These are phyloP conservation scores for Python bivittatus DNA, from an alignment of 2,113 vertebrate species.

Conservation along the genomic window DNA sequence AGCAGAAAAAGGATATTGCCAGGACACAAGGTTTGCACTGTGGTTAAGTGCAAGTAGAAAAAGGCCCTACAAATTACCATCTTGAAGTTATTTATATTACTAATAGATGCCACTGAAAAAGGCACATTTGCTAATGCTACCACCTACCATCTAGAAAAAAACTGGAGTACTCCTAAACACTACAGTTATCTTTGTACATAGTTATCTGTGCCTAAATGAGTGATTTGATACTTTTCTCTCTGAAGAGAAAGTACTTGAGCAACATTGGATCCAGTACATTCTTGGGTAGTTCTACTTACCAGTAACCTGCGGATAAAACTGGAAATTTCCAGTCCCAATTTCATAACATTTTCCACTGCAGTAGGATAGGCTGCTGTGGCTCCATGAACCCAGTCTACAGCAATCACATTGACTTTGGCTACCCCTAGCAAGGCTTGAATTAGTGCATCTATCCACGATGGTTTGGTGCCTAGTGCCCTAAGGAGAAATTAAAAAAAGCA, in stretches of 20 bases:
- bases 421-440: constrained; percentile 73
- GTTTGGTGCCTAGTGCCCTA: constrained; percentile 87
- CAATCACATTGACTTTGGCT: constrained; percentile 81
- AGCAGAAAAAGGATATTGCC: too few relatives aligned
- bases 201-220: not conserved
- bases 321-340: constrained; percentile 82
- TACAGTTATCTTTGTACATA: not conserved
- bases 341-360: constrained; percentile 86
- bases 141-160: not conserved
- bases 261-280: not conserved
- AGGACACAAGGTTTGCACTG: too few relatives aligned
- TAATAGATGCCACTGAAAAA: not conserved
- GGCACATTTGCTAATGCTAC: not conserved
- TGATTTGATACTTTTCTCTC: not conserved
- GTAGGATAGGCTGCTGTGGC: constrained; percentile 84
- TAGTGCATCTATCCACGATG: constrained; percentile 85
- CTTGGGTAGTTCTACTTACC: constrained; percentile 62
- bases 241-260: not conserved
- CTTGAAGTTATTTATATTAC: too few relatives aligned
- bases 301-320: constrained; percentile 83
- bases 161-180: too few relatives aligned
- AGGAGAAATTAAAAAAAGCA: constrained; percentile 10
- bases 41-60: too few relatives aligned
- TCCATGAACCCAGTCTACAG: constrained; percentile 88
- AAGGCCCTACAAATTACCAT: too few relatives aligned